phyloP scores from a whole-genome alignment of 2,888 invertebrate species.

The Dicroscelio sp. region DNA sequence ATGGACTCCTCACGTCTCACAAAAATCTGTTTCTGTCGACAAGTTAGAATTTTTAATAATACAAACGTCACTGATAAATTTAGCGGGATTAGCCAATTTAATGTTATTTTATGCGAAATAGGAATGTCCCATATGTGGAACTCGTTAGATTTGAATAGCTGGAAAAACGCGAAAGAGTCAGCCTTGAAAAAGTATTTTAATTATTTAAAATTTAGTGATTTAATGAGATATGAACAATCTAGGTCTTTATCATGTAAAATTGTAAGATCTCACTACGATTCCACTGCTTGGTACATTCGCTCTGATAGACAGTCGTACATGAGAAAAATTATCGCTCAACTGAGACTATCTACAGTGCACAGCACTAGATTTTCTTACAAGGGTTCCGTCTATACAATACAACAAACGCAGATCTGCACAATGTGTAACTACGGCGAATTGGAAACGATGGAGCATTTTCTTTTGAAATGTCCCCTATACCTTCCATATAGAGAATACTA shows the following conservation, averaged over 20 bases:
- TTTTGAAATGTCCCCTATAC: neutral
- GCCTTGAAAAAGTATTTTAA: neutral
- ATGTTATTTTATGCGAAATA: neutral
- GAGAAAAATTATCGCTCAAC: neutral
- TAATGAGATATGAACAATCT: neutral
- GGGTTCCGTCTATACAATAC: neutral
- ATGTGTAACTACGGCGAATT: neutral
- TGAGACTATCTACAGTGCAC: neutral
- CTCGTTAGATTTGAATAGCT: neutral
- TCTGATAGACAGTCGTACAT: neutral
- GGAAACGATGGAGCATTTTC: neutral
- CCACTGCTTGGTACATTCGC: neutral
- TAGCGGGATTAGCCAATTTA: neutral
- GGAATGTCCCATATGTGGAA: neutral
- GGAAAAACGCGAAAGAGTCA: neutral
- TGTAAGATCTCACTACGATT: neutral
- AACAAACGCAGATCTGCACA: no score
- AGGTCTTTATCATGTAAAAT: neutral
- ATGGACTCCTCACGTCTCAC: neutral
- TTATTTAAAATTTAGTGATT: neutral
- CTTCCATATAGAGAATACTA: neutral
- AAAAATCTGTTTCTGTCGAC: neutral
- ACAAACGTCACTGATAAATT: neutral
- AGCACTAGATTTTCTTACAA: neutral
- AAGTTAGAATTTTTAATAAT: neutral